Conservation (phyloP, 1,140 invertebrate genomes). For the Pantala flavescens region DNA sequence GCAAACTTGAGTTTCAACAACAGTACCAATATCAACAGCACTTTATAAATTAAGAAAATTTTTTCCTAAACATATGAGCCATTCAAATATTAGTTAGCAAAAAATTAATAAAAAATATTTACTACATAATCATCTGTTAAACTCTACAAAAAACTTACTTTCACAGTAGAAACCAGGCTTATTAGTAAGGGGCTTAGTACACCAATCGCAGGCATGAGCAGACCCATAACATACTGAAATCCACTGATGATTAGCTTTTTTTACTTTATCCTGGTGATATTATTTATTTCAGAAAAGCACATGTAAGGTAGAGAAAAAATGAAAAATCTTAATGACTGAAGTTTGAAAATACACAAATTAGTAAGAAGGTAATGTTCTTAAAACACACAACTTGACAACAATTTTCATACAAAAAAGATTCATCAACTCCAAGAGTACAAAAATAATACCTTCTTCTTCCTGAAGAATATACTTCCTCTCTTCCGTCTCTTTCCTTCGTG, state of each 20-base stretch:
- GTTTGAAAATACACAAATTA: too few species aligned
- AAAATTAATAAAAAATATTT: too few species aligned
- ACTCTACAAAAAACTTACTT: constrained; percentile 40
- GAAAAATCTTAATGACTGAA: not conserved
- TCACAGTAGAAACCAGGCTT: constrained; percentile 62
- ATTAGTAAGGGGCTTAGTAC: constrained; percentile 65
- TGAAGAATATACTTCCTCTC: constrained; percentile 77
- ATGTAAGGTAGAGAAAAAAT: constrained; percentile 16
- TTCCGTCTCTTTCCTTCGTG: constrained; percentile 75
- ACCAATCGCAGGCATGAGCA: constrained; percentile 68
- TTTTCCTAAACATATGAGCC: too few species aligned
- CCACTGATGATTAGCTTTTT: constrained; percentile 66
- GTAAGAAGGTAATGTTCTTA: too few species aligned
- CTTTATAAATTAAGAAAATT: too few species aligned
- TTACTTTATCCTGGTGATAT: constrained; percentile 49
- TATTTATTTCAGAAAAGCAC: constrained; percentile 27
- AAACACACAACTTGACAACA: too few species aligned
- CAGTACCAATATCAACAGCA: too few species aligned
- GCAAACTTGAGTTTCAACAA: too few species aligned
- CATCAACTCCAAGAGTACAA: too few species aligned
- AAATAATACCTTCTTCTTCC: constrained; percentile 64
- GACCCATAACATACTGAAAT: constrained; percentile 56
- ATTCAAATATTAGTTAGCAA: too few species aligned
- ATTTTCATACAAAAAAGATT: too few species aligned
- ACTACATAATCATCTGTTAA: too few species aligned